A percentile compares a stretch with the other conserved stretches of the same genome.
Conservation (phyloP, 2,797 vertebrate genomes). For the Rhabdophis nuchalis region DNA sequence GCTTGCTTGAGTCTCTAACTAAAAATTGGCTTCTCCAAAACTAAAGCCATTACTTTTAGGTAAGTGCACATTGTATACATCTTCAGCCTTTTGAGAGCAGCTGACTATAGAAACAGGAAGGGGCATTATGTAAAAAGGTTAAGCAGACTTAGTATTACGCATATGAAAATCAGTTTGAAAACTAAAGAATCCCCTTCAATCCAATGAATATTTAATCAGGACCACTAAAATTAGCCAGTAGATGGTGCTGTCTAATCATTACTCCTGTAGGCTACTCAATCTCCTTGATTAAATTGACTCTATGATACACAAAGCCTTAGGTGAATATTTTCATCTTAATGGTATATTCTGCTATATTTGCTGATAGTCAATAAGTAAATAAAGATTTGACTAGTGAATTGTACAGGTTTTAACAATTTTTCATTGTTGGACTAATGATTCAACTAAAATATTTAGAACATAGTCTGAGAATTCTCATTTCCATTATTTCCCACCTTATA, state of each 20-base stretch:
- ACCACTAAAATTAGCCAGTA: constrained; percentile 46
- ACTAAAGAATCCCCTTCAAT: not conserved
- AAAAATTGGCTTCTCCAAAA: not conserved
- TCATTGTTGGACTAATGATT: not conserved
- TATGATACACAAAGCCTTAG: not conserved
- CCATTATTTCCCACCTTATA: not conserved
- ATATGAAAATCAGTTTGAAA: not conserved
- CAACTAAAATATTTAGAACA: not conserved
- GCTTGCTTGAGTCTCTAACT: not conserved
- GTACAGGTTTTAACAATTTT: not conserved
- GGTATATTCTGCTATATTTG: not conserved
- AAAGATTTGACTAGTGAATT: not conserved
- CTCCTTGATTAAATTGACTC: not conserved
- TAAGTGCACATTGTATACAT: not conserved
- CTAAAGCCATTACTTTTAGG: not conserved
- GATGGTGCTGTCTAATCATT: constrained; percentile 57
- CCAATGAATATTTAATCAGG: not conserved
- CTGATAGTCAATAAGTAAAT: not conserved
- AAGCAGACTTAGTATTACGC: not conserved
- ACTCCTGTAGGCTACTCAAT: fast-evolving
- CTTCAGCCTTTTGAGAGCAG: not conserved
- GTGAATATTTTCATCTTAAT: not conserved
- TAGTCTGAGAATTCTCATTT: not conserved
- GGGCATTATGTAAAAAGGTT: not conserved
- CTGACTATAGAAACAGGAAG: not conserved